phyloP scores from a whole-genome alignment of 2,113 vertebrate species.

The Lagenorhynchus albirostris region DNA sequence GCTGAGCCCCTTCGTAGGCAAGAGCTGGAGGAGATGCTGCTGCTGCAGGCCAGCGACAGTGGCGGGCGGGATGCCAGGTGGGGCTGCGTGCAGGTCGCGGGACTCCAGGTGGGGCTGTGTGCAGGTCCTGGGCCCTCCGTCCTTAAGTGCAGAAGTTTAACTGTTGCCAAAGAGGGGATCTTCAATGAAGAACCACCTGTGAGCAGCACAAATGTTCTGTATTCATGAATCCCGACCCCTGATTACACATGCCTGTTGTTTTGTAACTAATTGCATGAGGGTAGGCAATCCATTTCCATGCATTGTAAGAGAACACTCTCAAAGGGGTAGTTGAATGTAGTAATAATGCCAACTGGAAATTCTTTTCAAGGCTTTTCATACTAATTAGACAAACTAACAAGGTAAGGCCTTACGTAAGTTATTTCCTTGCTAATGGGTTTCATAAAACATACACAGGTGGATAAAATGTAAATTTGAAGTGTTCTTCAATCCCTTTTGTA shows the following conservation, averaged over 20 bases:
- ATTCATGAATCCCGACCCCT: slow-evolving; percentile 28
- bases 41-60: no score
- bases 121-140: not conserved
- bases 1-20: no score
- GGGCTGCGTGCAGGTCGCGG: no score
- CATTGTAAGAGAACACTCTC: slow-evolving; percentile 51
- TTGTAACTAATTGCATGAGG: slow-evolving; percentile 52
- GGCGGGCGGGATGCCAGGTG: no score
- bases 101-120: no score
- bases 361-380: slow-evolving; percentile 61
- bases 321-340: slow-evolving; percentile 40
- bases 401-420: slow-evolving; percentile 52
- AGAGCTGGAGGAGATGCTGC: no score
- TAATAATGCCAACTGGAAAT: slow-evolving; percentile 68
- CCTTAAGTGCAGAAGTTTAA: slow-evolving; percentile 51
- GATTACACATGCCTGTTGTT: slow-evolving; percentile 52
- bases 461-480: slow-evolving; percentile 26
- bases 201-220: slow-evolving; percentile 21
- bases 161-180: slow-evolving; percentile 38
- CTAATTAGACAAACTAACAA: slow-evolving; percentile 73
- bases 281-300: slow-evolving; percentile 31
- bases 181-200: slow-evolving; percentile 24
- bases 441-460: slow-evolving; percentile 14
- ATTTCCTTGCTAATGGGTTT: slow-evolving; percentile 50
- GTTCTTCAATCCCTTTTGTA: not conserved